Evolutionary conservation across 1,140 invertebrate species (phyloP).

Genomic region (Polypedilum pembai): DNA sequence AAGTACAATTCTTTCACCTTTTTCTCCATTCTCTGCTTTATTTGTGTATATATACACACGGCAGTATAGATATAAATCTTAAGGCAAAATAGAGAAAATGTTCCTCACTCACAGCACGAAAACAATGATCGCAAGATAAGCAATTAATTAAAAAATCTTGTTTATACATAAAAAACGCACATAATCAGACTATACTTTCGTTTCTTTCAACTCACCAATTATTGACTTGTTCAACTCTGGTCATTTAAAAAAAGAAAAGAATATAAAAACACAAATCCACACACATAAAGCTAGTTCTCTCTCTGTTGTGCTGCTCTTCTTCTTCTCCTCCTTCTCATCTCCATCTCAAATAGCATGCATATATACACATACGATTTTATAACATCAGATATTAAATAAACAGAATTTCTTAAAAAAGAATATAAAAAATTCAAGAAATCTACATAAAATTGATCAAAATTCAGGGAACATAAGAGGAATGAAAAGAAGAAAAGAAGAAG

Average conservation of each 20-base stretch:
- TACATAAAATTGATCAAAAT: constrained; percentile 27
- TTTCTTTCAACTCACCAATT: background rate
- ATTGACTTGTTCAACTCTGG: constrained; percentile 23
- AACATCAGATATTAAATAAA: constrained; percentile 28
- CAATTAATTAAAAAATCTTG: constrained; percentile 28
- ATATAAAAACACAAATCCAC: background rate
- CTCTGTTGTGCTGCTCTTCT: too few species aligned
- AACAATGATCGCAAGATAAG: constrained; percentile 27
- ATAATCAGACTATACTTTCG: constrained; percentile 20
- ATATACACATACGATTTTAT: constrained; percentile 3
- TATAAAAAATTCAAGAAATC: constrained; percentile 20
- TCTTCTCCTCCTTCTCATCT: too few species aligned
- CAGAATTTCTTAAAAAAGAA: constrained; percentile 26
- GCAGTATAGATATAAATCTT: constrained; percentile 1
- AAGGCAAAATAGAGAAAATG: constrained; percentile 21
- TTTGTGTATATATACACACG: background rate
- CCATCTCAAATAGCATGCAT: too few species aligned
- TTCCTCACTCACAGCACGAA: constrained; percentile 8
- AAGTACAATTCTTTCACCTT: background rate
- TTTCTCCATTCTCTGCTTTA: background rate
- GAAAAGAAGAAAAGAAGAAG: constrained; percentile 16
- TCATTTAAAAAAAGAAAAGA: background rate
- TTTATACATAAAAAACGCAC: constrained; percentile 28
- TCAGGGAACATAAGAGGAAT: constrained; percentile 5
- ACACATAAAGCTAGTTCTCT: background rate